Percentiles rank a stretch among this genome's conserved stretches.
These are phyloP conservation scores for Cherax destructor DNA, from an alignment of 1,140 invertebrate species.

Conservation along the genomic window DNA sequence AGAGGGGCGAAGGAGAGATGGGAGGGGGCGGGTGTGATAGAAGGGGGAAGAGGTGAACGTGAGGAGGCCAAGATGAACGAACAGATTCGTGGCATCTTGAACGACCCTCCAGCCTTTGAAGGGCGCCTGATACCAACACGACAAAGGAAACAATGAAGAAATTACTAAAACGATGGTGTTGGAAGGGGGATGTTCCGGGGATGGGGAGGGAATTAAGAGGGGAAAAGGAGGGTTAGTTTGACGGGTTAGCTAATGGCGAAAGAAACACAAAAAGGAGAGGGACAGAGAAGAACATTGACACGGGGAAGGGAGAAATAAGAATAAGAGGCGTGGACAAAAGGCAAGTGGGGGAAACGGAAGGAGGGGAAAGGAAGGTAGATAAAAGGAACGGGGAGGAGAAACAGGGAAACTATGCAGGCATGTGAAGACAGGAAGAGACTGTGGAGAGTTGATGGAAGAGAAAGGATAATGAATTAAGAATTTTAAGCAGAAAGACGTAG, in stretches of 20 bases:
- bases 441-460: no score
- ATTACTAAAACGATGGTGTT: not conserved
- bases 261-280: not conserved
- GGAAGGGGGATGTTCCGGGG: not conserved
- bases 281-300: not conserved
- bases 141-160: constrained; percentile 8
- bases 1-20: not conserved
- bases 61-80: not conserved
- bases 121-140: not conserved
- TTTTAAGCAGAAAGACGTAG: not conserved
- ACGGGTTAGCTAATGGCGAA: not conserved
- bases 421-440: not conserved
- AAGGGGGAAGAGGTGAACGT: not conserved
- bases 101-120: not conserved
- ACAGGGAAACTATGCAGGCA: not conserved
- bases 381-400: not conserved
- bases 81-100: not conserved
- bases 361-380: not conserved
- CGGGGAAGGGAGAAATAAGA: not conserved
- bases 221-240: not conserved
- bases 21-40: not conserved
- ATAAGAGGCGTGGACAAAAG: not conserved
- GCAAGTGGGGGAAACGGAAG: not conserved
- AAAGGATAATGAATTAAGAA: no score
- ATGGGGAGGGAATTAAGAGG: not conserved